Conservation (phyloP, 2,888 invertebrate species). For the Entomobrya multifasciata region DNA sequence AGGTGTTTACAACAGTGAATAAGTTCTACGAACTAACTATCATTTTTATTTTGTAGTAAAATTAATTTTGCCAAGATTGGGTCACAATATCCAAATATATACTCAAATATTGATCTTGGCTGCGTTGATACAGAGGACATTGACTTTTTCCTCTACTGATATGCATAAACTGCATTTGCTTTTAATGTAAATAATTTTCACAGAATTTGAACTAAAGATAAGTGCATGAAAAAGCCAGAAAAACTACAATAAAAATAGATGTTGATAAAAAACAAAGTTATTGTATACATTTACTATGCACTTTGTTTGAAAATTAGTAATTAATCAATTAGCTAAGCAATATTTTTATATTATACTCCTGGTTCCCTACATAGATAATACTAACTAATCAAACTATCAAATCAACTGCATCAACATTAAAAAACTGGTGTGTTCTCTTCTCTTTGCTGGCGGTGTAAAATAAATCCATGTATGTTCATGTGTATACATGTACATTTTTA, state of each 20-base stretch:
- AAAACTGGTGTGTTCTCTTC: neutral
- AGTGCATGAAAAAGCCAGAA: too few species aligned
- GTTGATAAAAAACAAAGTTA: too few species aligned
- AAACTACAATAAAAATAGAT: too few species aligned
- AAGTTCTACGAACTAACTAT: too few species aligned
- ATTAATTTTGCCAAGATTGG: too few species aligned
- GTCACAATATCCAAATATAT: neutral
- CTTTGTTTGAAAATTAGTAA: neutral
- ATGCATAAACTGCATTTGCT: neutral
- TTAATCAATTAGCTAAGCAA: constrained; percentile 22
- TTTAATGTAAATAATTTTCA: constrained; percentile 10
- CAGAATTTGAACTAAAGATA: neutral
- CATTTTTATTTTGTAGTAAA: too few species aligned
- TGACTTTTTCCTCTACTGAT: constrained; percentile 39
- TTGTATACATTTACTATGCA: too few species aligned
- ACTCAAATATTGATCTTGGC: constrained; percentile 21
- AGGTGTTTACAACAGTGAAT: neutral
- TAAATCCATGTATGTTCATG: constrained; percentile 42
- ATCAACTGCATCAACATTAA: neutral
- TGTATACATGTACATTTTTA: constrained; percentile 24
- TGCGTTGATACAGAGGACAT: constrained; percentile 33
- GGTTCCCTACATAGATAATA: neutral
- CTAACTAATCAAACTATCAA: neutral
- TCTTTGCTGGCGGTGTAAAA: constrained; percentile 25
- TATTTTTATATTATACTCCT: neutral